These are phyloP conservation scores for Mormyrops boulengeri DNA, from an alignment of 2,797 vertebrate species.

Conservation along the genomic window DNA sequence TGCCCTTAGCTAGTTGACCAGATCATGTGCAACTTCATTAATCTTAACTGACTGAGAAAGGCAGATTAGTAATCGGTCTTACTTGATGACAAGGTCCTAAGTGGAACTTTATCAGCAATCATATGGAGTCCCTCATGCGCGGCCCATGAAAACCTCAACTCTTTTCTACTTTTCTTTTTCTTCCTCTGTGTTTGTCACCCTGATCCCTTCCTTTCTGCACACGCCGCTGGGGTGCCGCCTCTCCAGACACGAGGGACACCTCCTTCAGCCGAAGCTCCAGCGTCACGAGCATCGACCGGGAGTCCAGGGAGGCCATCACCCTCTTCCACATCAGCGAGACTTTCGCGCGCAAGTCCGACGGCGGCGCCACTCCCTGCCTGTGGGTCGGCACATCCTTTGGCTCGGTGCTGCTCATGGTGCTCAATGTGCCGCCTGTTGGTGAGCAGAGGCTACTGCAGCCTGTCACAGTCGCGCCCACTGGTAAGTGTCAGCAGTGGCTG, in stretches of 20 bases:
- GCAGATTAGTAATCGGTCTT: neutral
- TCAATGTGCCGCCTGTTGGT: slow-evolving; percentile 76
- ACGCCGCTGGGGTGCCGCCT: neutral
- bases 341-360: slow-evolving; percentile 76
- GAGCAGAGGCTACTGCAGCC: slow-evolving; percentile 86
- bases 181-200: neutral
- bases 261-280: slow-evolving; percentile 93
- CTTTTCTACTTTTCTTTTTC: neutral
- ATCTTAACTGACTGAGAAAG: neutral
- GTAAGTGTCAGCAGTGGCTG: slow-evolving; percentile 57
- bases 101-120: neutral
- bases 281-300: slow-evolving; percentile 92
- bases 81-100: neutral
- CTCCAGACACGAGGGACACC: slow-evolving; percentile 83
- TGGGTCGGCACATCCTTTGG: slow-evolving; percentile 91
- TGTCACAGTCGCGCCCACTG: slow-evolving; percentile 81
- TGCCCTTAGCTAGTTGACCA: neutral
- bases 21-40: neutral
- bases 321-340: slow-evolving; percentile 89
- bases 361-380: slow-evolving; percentile 67
- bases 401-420: slow-evolving; percentile 73
- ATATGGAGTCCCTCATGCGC: no score
- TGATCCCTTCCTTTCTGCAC: neutral
- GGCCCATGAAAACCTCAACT: no score
- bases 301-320: slow-evolving; percentile 87